Base-by-base conservation (phyloP, 2,113 vertebrate species). In the Pagrus major region DNA sequence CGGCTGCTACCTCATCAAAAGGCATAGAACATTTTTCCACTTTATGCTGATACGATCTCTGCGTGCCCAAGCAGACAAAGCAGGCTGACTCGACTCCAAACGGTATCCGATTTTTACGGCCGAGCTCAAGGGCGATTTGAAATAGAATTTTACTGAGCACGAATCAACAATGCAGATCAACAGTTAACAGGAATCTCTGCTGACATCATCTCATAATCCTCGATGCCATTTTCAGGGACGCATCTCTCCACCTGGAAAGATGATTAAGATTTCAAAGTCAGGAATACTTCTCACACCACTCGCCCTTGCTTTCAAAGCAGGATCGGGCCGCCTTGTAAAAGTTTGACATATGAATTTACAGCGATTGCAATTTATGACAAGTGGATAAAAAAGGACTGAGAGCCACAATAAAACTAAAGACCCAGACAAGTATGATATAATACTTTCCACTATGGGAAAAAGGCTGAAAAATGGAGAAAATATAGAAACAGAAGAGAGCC, bases 1-100 rank as follows among this genome's bases (percentile, higher is more conserved):
- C 21, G 67, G 31, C 72, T 86, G 87, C 84, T 80, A 77, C 87
- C 86, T 92, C 89, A 84, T 89, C 88, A 90, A 90, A 89, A 85
- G 84, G 72, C 66, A 81, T 73, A 80, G 84, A 89, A 72, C 37
- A 60, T 74, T 77, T 80, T 78, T 76, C 70, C 56, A 29, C 80
- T 89, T 83, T 61, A 35, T 66, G 84, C 87, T 85, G 88, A 90
- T 90, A 76, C 51, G 66, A 87, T 85, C 81, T 80, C n/a, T 52
- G 69, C 42, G 76, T 63, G 76, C 78, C 61, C 78, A 81, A 14
- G 21, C 63, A 80, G 60, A 75, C 68, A 77, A 80, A 55, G 59
- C 51, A 39, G 52, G 29, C 68, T 35, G 63, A 81, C 33, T 65
- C 35, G 2, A 64, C 49, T 59, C 42, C 16, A 44, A 78, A 82